A percentile compares a stretch with the other conserved stretches of the same genome.
Evolutionary conservation across 2,888 invertebrate genomes (phyloP).

Genomic region (Ctenicera cuprea): DNA sequence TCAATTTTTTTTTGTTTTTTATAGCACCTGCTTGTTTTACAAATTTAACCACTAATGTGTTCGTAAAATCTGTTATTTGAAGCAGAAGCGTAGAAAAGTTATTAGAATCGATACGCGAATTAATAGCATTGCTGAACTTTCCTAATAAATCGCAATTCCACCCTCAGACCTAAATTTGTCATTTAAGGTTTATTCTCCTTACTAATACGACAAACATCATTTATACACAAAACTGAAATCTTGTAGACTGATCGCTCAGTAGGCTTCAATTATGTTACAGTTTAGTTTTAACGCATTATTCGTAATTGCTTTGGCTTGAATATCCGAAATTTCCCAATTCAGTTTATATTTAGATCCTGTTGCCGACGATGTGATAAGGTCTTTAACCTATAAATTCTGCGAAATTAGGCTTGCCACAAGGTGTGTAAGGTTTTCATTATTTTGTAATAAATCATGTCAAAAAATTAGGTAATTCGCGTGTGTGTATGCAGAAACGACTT

Average conservation of each 20-base stretch:
- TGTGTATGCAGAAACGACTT: not conserved
- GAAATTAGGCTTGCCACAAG: conserved; percentile 10
- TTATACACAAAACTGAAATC: not conserved
- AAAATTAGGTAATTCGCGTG: not conserved
- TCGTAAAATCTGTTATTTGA: not conserved
- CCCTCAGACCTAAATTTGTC: conserved; percentile 5
- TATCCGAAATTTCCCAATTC: conserved; percentile 2
- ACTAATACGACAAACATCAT: not conserved
- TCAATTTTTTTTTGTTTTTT: no score
- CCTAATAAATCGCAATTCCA: conserved; percentile 1
- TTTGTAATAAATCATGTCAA: not conserved
- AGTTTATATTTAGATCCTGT: conserved; percentile 7
- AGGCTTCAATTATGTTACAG: not conserved
- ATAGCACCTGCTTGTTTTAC: no score
- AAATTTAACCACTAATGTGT: not conserved
- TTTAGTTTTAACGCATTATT: not conserved
- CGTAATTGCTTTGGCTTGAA: not conserved
- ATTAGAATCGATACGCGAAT: conserved; percentile 4
- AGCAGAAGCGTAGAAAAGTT: not conserved
- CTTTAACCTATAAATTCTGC: conserved; percentile 3
- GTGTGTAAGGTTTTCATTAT: conserved; percentile 5
- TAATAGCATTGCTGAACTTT: conserved; percentile 11
- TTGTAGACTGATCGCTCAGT: not conserved
- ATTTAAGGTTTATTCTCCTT: not conserved
- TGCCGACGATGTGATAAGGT: not conserved